These are phyloP conservation scores for Thunnus maccoyii DNA, from an alignment of 2,113 vertebrate genomes.

Conservation along the genomic window DNA sequence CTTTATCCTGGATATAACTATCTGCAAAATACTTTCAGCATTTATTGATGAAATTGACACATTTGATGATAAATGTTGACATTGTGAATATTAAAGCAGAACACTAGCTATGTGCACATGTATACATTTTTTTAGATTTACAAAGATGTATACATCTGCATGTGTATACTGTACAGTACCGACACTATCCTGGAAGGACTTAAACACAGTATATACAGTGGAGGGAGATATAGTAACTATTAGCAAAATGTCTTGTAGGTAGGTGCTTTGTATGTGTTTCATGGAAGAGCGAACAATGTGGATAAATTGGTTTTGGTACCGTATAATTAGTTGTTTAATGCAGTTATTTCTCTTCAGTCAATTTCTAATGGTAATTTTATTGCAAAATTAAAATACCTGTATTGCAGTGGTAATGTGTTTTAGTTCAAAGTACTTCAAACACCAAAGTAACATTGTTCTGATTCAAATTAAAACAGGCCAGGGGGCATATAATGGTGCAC, in stretches of 20 bases:
- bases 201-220: conserved; percentile 64
- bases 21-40: conserved; percentile 84
- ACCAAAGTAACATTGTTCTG: conserved; percentile 55
- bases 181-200: conserved; percentile 57
- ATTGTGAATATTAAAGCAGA: conserved; percentile 74
- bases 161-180: conserved; percentile 70
- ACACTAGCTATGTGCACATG: conserved; percentile 61
- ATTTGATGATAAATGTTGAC: conserved; percentile 80
- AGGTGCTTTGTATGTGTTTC: conserved; percentile 79
- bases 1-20: conserved; percentile 84
- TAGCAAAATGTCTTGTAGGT: conserved; percentile 81
- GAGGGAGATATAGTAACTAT: conserved; percentile 69
- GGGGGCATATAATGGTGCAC: neutral
- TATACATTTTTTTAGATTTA: conserved; percentile 49
- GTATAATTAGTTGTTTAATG: conserved; percentile 60
- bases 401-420: conserved; percentile 38
- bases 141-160: conserved; percentile 72
- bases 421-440: conserved; percentile 15
- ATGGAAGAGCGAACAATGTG: conserved; percentile 57
- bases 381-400: conserved; percentile 48
- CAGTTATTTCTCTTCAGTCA: conserved; percentile 55
- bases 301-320: conserved; percentile 52
- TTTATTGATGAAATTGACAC: conserved; percentile 76
- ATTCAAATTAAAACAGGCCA: conserved; percentile 39
- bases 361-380: conserved; percentile 52